phyloP scores from a whole-genome alignment of 1,140 invertebrate genomes.

The Subanguina moxae region DNA sequence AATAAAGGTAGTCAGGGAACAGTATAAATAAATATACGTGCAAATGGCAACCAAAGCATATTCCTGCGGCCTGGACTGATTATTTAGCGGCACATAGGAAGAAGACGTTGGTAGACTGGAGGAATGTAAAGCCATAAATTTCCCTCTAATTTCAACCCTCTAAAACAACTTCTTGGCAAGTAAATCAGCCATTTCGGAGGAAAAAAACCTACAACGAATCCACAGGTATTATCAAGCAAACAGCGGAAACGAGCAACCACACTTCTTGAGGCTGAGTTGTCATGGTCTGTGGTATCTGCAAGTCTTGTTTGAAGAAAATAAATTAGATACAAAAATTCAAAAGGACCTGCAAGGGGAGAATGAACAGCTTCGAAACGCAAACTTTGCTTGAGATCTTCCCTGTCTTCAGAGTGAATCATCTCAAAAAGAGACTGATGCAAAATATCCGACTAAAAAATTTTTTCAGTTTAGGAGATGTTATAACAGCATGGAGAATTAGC shows the following conservation, averaged over 20 bases:
- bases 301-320: no score
- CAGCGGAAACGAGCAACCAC: slow-evolving; percentile 84
- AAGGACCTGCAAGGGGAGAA: no score
- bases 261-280: not conserved
- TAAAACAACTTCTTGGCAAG: slow-evolving; percentile 19
- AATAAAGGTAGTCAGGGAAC: slow-evolving; percentile 55
- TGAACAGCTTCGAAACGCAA: not conserved
- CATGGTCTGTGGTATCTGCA: slow-evolving; percentile 8
- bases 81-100: not conserved
- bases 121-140: slow-evolving; percentile 34
- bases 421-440: slow-evolving; percentile 98
- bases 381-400: slow-evolving; percentile 71
- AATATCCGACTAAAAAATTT: slow-evolving; percentile 88
- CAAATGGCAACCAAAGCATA: slow-evolving; percentile 37
- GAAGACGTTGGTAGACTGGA: slow-evolving; percentile 3
- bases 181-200: not conserved
- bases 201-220: slow-evolving; percentile 66
- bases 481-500: not conserved
- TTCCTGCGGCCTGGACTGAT: not conserved
- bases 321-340: no score
- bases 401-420: slow-evolving; percentile 93
- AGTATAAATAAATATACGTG: slow-evolving; percentile 65
- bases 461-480: no score
- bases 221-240: slow-evolving; percentile 95
- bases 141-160: slow-evolving; percentile 38